phyloP scores from a whole-genome alignment of 2,797 vertebrate genomes.

The Acrossocheilus fasciatus region DNA sequence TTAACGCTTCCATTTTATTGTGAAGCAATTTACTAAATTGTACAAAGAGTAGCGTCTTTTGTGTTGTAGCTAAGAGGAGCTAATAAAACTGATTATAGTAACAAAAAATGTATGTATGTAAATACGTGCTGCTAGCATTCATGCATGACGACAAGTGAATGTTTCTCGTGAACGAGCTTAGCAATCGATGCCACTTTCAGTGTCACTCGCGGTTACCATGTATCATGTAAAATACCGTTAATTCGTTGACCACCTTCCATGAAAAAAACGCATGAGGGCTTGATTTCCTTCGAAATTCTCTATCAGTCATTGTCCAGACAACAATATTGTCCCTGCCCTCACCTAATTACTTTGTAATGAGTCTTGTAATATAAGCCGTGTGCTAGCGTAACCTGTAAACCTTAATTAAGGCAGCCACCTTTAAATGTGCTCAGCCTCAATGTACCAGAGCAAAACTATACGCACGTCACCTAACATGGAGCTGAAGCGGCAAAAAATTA shows the following conservation, averaged over 20 bases:
- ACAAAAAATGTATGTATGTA: not conserved
- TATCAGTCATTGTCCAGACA: slow-evolving; percentile 75
- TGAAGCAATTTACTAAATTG: not conserved
- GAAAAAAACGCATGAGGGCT: slow-evolving; percentile 15
- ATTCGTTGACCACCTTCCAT: slow-evolving; percentile 43
- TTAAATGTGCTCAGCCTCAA: slow-evolving; percentile 58
- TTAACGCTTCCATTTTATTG: not conserved
- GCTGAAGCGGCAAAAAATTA: not conserved
- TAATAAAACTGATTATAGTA: not conserved
- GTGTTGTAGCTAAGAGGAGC: not conserved
- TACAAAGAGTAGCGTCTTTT: not conserved
- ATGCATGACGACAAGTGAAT: not conserved
- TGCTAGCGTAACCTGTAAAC: slow-evolving; percentile 79
- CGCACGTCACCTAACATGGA: slow-evolving; percentile 50
- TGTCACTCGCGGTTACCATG: not conserved
- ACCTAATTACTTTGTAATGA: slow-evolving; percentile 80
- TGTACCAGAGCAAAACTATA: slow-evolving; percentile 21
- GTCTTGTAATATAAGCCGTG: slow-evolving; percentile 76
- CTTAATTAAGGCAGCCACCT: slow-evolving; percentile 80
- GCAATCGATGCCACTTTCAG: not conserved
- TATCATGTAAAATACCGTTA: not conserved
- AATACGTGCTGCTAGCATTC: not conserved
- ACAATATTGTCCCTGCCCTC: slow-evolving; percentile 76
- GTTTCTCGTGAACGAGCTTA: not conserved
- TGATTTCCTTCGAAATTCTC: slow-evolving; percentile 64